Conservation (phyloP, 1,140 invertebrate genomes). For the Heterodera carotae region DNA sequence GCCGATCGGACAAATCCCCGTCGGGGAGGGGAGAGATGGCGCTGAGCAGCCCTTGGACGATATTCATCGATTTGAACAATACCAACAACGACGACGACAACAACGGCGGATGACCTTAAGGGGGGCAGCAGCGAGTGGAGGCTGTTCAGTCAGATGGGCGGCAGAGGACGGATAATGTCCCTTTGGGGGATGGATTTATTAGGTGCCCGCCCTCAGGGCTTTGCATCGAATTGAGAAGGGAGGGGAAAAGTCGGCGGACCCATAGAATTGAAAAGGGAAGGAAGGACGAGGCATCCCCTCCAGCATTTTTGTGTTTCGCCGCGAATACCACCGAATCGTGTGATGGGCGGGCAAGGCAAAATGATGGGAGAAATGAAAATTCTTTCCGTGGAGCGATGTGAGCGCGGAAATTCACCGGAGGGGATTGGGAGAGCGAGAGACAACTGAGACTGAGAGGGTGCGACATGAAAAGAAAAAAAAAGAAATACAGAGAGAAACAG, state of each 20-base stretch:
- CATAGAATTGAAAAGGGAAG: neutral
- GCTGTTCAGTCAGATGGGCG: too few relatives aligned
- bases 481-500: too few relatives aligned
- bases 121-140: neutral
- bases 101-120: neutral
- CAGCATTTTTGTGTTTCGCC: conserved; percentile 1
- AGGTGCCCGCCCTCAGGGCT: too few relatives aligned
- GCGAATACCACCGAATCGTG: neutral
- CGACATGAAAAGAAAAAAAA: too few relatives aligned
- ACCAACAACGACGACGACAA: too few relatives aligned
- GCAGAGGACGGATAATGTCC: too few relatives aligned
- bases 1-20: conserved; percentile 60
- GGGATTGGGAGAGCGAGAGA: neutral
- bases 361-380: neutral
- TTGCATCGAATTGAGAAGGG: neutral
- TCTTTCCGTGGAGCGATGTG: neutral
- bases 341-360: neutral
- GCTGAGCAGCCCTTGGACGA: conserved; percentile 56
- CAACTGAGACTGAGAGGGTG: too few relatives aligned
- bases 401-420: neutral
- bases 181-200: neutral
- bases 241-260: neutral
- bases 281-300: neutral
- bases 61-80: conserved; percentile 54
- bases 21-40: conserved; percentile 63